Conservation (phyloP, 2,888 invertebrate genomes). For the Hipparchia semele region DNA sequence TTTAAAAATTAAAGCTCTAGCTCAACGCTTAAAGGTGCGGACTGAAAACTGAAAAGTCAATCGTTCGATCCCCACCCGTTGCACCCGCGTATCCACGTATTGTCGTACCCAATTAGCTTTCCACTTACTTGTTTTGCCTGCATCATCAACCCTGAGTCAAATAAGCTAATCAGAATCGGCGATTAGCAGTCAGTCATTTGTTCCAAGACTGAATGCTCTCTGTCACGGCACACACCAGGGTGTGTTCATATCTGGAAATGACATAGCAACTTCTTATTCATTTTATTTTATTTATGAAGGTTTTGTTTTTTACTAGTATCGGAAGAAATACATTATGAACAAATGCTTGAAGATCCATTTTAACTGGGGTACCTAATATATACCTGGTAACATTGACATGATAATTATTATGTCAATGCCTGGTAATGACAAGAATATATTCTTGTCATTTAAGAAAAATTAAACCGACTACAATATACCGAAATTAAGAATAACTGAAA, state of each 20-base stretch:
- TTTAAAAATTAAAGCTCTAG: neutral
- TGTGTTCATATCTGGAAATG: conserved; percentile 34
- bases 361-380: too few species aligned
- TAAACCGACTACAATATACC: too few species aligned
- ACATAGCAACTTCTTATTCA: neutral
- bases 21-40: too few species aligned
- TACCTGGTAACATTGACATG: too few species aligned
- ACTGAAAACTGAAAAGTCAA: neutral
- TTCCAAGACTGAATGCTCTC: conserved; percentile 61
- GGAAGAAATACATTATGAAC: too few species aligned
- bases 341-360: too few species aligned
- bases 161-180: conserved; percentile 54
- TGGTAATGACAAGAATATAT: too few species aligned
- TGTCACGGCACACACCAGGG: conserved; percentile 60
- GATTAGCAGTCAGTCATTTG: conserved; percentile 61
- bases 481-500: too few species aligned
- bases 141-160: conserved; percentile 54
- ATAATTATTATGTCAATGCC: too few species aligned
- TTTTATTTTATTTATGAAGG: neutral
- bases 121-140: neutral
- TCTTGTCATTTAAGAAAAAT: too few species aligned
- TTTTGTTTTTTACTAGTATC: too few species aligned
- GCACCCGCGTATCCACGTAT: too few species aligned
- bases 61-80: neutral
- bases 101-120: neutral